Evolutionary conservation across 2,797 vertebrate species (phyloP).

Genomic region (Macropus fuliginosus): DNA sequence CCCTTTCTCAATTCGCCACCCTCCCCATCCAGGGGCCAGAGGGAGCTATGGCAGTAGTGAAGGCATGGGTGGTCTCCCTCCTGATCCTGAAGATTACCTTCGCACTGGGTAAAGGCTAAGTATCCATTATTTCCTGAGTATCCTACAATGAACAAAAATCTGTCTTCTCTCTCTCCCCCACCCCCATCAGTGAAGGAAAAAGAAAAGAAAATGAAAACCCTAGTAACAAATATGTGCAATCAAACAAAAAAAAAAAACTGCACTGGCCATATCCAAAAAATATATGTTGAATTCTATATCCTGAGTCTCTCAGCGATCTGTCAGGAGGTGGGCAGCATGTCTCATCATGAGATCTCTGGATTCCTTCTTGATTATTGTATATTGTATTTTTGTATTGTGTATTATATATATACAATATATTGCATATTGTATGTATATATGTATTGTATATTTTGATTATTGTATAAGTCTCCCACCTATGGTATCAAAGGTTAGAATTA

Average conservation of each 20-base stretch:
- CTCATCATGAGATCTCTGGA: not conserved
- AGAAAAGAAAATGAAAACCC: not conserved
- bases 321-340: not conserved
- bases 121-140: slow-evolving; percentile 51
- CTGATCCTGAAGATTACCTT: slow-evolving; percentile 79
- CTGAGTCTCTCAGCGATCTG: not conserved
- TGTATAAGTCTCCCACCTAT: not conserved
- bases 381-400: too few relatives aligned
- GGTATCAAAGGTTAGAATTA: slow-evolving; percentile 1
- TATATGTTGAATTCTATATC: not conserved
- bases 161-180: not conserved
- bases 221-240: not conserved
- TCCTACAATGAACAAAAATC: not conserved
- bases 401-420: too few relatives aligned
- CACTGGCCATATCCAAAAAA: not conserved
- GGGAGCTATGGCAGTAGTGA: slow-evolving; percentile 63
- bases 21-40: slow-evolving; percentile 9
- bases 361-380: not conserved
- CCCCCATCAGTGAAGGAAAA: not conserved
- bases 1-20: not conserved
- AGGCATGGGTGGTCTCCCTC: slow-evolving; percentile 69
- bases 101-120: slow-evolving; percentile 81
- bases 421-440: too few relatives aligned
- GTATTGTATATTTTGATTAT: not conserved
- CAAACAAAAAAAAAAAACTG: not conserved